Percentiles rank a stretch among this genome's conserved stretches.
Conservation (phyloP, 2,888 invertebrate genomes). For the Polia nebulosa region DNA sequence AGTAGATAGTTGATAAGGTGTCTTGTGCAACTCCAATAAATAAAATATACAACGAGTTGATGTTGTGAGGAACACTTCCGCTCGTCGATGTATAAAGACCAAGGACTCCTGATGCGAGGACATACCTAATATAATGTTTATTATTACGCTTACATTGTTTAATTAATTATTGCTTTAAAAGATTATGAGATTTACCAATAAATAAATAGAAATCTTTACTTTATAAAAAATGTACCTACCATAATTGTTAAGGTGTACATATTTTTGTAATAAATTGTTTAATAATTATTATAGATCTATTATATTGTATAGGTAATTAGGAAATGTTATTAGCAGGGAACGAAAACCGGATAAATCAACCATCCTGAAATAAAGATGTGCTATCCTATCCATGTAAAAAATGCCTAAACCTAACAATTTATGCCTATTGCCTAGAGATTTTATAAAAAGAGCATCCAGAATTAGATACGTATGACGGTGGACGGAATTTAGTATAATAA, state of each 20-base stretch:
- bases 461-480: conserved; percentile 48
- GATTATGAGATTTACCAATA: conserved; percentile 61
- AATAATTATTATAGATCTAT: conserved; percentile 62
- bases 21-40: conserved; percentile 76
- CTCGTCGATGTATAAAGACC: conserved; percentile 72
- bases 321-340: conserved; percentile 60
- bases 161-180: conserved; percentile 68
- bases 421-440: conserved; percentile 61
- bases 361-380: conserved; percentile 62
- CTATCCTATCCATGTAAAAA: conserved; percentile 67
- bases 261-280: conserved; percentile 71
- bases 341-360: conserved; percentile 53
- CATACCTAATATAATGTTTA: conserved; percentile 72
- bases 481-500: conserved; percentile 55
- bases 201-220: conserved; percentile 64
- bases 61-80: conserved; percentile 77
- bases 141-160: conserved; percentile 75
- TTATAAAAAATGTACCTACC: conserved; percentile 61
- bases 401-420: conserved; percentile 61
- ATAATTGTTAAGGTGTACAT: conserved; percentile 76
- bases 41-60: conserved; percentile 83
- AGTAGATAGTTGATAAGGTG: conserved; percentile 72
- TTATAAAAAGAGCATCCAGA: conserved; percentile 60
- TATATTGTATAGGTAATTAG: conserved; percentile 59
- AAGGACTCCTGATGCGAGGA: conserved; percentile 64